Evolutionary conservation across 2,888 invertebrate genomes (phyloP).

Genomic region (Magallana nippona): DNA sequence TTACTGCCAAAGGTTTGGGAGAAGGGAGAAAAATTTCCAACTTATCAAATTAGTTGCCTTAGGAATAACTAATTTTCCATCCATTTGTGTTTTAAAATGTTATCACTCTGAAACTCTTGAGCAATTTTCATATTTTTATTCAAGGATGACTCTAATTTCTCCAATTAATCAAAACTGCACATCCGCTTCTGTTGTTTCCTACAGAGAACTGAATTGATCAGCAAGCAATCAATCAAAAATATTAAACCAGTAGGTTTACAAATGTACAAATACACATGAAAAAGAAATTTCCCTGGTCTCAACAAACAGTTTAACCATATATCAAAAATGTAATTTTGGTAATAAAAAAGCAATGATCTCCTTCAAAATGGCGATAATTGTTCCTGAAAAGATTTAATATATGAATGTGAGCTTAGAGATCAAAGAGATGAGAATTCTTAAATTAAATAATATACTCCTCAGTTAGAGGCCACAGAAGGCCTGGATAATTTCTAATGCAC

Average conservation of each 20-base stretch:
- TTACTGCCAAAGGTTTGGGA: constrained; percentile 31
- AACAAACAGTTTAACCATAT: too few relatives aligned
- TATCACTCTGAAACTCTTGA: not conserved
- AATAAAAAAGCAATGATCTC: too few relatives aligned
- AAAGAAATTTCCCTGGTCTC: too few relatives aligned
- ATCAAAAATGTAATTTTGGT: too few relatives aligned
- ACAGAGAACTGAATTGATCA: not conserved
- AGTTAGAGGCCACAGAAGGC: not conserved
- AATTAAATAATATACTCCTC: constrained; percentile 6
- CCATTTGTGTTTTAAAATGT: constrained; percentile 33
- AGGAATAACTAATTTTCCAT: constrained; percentile 32
- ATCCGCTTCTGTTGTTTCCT: not conserved
- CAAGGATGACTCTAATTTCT: constrained; percentile 5
- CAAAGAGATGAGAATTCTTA: not conserved
- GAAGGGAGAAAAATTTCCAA: not conserved
- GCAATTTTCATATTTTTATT: constrained; percentile 26
- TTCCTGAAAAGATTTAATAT: not conserved
- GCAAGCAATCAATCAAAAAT: too few relatives aligned
- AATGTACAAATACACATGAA: too few relatives aligned
- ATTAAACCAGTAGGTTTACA: too few relatives aligned
- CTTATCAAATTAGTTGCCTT: constrained; percentile 13
- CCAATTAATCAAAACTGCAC: not conserved
- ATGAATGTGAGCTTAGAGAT: not conserved
- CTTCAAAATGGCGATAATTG: not conserved
- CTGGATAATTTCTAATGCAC: not conserved